phyloP scores from a whole-genome alignment of 2,888 invertebrate species.

The Pheosia tremula region DNA sequence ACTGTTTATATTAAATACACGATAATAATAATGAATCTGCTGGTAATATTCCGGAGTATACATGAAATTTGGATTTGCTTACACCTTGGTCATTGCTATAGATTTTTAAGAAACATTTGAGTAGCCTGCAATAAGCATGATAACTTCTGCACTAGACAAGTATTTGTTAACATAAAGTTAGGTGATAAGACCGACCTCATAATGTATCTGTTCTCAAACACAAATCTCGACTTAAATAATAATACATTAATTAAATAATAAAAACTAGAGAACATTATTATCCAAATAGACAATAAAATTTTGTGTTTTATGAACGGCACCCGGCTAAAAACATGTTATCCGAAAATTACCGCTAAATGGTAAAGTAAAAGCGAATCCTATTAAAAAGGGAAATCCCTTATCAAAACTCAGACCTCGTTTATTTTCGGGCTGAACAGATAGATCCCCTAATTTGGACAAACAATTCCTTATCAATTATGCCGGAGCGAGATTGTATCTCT shows the following conservation, averaged over 20 bases:
- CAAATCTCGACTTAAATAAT: too few species aligned
- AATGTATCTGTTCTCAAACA: too few species aligned
- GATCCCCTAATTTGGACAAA: constrained; percentile 3
- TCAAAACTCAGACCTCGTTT: constrained; percentile 1
- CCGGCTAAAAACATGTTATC: background rate
- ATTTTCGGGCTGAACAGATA: constrained; percentile 1
- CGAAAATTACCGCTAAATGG: background rate
- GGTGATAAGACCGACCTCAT: too few species aligned
- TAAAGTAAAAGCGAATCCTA: background rate
- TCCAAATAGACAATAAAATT: too few species aligned
- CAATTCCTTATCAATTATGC: constrained; percentile 8
- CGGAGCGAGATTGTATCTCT: constrained; percentile 6
- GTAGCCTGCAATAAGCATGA: too few species aligned
- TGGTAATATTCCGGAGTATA: background rate
- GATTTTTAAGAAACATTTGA: too few species aligned
- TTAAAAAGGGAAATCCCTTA: constrained; percentile 1
- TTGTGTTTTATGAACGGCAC: too few species aligned
- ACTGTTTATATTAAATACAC: constrained; percentile 3
- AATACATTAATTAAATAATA: too few species aligned
- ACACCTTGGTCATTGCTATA: background rate
- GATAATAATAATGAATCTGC: background rate
- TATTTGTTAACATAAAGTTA: too few species aligned
- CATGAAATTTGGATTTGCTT: background rate
- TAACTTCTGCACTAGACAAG: too few species aligned
- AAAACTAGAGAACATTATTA: too few species aligned